Conservation (phyloP, 2,797 vertebrate species). For the Nannoperca obscura region DNA sequence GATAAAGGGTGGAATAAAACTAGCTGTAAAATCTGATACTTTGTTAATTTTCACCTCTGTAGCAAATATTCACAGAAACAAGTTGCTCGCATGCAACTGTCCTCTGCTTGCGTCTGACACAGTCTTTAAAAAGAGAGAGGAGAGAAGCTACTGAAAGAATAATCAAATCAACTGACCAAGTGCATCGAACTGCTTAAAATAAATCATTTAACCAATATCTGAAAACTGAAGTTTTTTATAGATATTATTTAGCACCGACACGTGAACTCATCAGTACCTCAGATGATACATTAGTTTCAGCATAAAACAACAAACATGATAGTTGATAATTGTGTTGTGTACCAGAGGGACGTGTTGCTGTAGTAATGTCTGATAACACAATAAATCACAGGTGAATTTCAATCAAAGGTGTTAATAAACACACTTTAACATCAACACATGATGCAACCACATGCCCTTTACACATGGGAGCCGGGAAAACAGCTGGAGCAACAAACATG, state of each 20-base stretch:
- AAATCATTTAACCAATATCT: background rate
- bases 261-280: background rate
- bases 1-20: background rate
- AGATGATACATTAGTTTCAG: slow-evolving; percentile 13
- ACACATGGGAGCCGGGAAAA: background rate
- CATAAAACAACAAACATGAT: slow-evolving; percentile 22
- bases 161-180: background rate
- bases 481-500: background rate
- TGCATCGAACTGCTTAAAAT: background rate
- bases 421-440: slow-evolving; percentile 60
- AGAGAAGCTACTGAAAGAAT: background rate
- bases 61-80: background rate
- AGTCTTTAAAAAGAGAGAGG: too few species aligned
- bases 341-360: slow-evolving; percentile 38
- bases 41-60: background rate
- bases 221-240: background rate
- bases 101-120: too few species aligned
- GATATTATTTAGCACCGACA: background rate
- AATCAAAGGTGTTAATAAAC: slow-evolving; percentile 62
- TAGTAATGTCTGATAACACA: slow-evolving; percentile 36
- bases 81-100: too few species aligned
- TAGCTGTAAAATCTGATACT: background rate
- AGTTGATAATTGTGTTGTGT: background rate
- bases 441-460: slow-evolving; percentile 51
- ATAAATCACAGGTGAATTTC: slow-evolving; percentile 52